These are phyloP conservation scores for Meteorus colon DNA, from an alignment of 2,888 invertebrate genomes.

Conservation along the genomic window DNA sequence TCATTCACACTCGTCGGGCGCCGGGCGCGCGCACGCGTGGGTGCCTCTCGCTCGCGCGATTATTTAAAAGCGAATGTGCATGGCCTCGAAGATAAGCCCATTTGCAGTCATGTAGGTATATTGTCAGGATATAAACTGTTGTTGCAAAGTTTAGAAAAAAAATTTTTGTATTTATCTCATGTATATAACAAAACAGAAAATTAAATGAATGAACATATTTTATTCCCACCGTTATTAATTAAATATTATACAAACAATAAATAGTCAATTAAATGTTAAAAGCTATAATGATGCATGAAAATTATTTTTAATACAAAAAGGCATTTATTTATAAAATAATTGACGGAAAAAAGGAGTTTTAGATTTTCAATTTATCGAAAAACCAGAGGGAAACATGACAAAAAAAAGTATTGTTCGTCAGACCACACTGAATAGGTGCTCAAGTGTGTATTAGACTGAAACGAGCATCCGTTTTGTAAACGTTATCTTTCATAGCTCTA, in stretches of 20 bases:
- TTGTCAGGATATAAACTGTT: too few species aligned
- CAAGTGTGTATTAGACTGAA: slow-evolving; percentile 33
- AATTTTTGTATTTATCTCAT: too few species aligned
- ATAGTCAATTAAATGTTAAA: too few species aligned
- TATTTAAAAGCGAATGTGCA: slow-evolving; percentile 35
- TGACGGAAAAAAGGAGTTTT: not conserved
- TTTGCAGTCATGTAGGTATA: too few species aligned
- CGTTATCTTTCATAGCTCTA: not conserved
- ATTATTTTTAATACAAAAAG: too few species aligned
- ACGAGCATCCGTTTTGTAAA: slow-evolving; percentile 32
- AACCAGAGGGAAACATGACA: not conserved
- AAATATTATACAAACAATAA: too few species aligned
- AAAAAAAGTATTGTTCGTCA: not conserved
- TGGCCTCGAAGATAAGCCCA: not conserved
- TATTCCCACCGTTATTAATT: too few species aligned
- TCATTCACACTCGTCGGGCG: slow-evolving; percentile 56
- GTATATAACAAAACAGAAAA: too few species aligned
- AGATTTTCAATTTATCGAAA: not conserved
- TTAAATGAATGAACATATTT: too few species aligned
- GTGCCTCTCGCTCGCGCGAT: slow-evolving; percentile 40
- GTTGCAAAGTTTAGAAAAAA: too few species aligned
- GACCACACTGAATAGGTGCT: slow-evolving; percentile 24
- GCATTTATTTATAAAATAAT: not conserved
- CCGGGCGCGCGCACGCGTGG: slow-evolving; percentile 48
- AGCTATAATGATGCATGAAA: too few species aligned